A percentile compares a stretch with the other conserved stretches of the same genome.
Evolutionary conservation across 2,797 vertebrate species (phyloP).

Genomic region (Adelosebastes latens): DNA sequence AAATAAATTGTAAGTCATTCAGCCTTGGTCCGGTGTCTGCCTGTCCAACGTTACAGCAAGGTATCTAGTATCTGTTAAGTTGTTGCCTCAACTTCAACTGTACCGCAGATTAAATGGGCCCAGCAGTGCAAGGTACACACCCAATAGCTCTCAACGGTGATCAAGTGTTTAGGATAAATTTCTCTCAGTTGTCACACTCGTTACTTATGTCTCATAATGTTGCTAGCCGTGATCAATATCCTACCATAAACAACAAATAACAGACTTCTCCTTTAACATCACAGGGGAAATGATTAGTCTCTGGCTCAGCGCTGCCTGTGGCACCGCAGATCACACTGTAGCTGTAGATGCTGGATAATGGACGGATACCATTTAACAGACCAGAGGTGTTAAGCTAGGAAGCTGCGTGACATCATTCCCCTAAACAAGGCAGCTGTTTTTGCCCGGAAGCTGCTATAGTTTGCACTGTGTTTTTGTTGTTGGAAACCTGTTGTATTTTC

Average conservation of each 20-base stretch:
- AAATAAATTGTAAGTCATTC: neutral
- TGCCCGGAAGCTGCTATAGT: neutral
- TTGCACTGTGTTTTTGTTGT: slow-evolving; percentile 11
- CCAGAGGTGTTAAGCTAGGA: slow-evolving; percentile 3
- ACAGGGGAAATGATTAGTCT: neutral
- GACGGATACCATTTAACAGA: neutral
- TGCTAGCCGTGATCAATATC: slow-evolving; percentile 4
- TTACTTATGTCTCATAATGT: neutral
- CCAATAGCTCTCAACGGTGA: neutral
- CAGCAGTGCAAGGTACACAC: neutral
- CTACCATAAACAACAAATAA: slow-evolving; percentile 5
- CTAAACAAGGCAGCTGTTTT: slow-evolving; percentile 10
- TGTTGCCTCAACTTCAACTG: no score
- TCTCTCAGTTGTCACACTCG: neutral
- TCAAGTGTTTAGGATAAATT: slow-evolving; percentile 8
- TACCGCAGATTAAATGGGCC: neutral
- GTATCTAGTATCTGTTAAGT: no score
- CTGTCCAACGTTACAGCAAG: no score
- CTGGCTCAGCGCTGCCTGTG: neutral
- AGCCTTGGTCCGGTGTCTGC: no score
- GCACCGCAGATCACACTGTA: neutral
- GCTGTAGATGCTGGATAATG: slow-evolving; percentile 13
- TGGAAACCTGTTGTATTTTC: slow-evolving; percentile 19
- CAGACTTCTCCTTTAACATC: neutral
- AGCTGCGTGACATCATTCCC: neutral